phyloP scores from a whole-genome alignment of 2,888 invertebrate genomes.

The Troides helena region DNA sequence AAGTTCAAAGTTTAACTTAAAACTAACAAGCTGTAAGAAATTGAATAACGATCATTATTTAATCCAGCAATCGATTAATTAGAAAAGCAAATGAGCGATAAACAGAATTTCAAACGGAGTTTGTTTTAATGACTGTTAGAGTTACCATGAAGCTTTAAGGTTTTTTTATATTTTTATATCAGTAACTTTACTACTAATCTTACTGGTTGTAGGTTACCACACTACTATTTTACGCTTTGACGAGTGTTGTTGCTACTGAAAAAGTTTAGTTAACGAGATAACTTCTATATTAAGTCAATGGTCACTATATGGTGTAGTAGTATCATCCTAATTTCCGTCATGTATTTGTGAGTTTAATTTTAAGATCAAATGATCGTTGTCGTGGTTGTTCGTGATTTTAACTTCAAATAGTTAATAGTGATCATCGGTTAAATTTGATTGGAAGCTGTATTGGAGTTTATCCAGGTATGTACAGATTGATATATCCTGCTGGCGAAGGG shows the following conservation, averaged over 20 bases:
- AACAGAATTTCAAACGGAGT: conserved; percentile 38
- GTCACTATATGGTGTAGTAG: no score
- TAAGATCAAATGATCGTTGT: no score
- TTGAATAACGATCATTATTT: conserved; percentile 36
- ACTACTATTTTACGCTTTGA: no score
- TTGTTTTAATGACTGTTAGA: conserved; percentile 25
- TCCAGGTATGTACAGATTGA: neutral
- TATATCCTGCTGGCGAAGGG: conserved; percentile 27
- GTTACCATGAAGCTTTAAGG: conserved; percentile 10
- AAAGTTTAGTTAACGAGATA: no score
- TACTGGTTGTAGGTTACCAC: neutral
- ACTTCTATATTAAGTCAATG: no score
- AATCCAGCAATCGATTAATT: conserved; percentile 45
- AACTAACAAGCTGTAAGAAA: conserved; percentile 29
- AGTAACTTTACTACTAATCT: neutral
- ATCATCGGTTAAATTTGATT: no score
- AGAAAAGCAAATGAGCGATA: conserved; percentile 44
- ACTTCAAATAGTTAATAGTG: no score
- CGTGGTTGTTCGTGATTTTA: no score
- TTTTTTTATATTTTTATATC: neutral
- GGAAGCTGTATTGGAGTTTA: no score
- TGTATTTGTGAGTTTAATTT: no score
- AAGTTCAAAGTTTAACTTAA: conserved; percentile 27
- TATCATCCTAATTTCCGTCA: no score
- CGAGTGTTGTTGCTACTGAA: no score